Conservation (phyloP, 2,797 vertebrate genomes). For the Coendou prehensilis region DNA sequence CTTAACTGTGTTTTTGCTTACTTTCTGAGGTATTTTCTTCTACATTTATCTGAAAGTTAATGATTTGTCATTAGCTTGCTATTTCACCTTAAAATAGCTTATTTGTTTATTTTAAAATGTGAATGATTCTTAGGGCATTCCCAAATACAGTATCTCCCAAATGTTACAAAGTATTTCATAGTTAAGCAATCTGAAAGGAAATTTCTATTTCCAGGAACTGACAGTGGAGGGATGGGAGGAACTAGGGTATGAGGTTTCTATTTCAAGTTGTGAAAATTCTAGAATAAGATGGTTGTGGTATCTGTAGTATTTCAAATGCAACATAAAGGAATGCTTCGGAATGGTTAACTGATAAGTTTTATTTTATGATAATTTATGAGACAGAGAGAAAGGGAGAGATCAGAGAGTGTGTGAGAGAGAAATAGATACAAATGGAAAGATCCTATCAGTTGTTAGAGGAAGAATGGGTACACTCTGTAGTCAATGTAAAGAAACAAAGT, state of each 20-base stretch:
- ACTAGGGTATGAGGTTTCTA: not conserved
- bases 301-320: not conserved
- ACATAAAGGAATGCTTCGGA: not conserved
- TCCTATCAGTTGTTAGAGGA: not conserved
- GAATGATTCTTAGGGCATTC: too few relatives aligned
- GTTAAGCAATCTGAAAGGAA: not conserved
- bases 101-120: too few relatives aligned
- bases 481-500: not conserved
- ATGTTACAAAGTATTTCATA: not conserved
- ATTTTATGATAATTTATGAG: not conserved
- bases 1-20: not conserved
- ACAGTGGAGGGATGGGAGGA: not conserved
- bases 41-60: not conserved
- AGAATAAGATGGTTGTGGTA: not conserved
- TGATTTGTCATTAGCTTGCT: too few relatives aligned
- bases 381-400: not conserved
- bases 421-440: not conserved
- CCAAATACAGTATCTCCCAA: too few relatives aligned
- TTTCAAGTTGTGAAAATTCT: not conserved
- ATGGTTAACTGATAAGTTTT: not conserved
- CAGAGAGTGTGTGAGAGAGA: not conserved
- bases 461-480: not conserved
- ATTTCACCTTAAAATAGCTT: too few relatives aligned
- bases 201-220: not conserved
- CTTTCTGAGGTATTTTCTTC: not conserved